These are phyloP conservation scores for Leucosticte australis DNA, from an alignment of 2,113 vertebrate species.

Conservation along the genomic window DNA sequence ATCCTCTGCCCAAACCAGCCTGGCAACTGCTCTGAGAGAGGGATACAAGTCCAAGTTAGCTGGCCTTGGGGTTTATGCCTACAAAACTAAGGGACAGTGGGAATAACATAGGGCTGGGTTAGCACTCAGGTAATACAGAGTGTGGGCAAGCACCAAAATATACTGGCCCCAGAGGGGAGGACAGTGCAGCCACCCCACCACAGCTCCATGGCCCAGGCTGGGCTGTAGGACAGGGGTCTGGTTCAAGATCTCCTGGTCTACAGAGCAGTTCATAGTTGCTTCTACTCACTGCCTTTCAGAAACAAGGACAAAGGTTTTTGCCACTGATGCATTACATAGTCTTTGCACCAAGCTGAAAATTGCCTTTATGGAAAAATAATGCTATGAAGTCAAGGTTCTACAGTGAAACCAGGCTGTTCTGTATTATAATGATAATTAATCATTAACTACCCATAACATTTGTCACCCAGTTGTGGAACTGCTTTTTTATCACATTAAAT, in stretches of 20 bases:
- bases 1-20: background rate
- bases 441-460: constrained; percentile 18
- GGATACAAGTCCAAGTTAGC: background rate
- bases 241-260: background rate
- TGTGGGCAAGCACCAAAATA: background rate
- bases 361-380: background rate
- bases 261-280: background rate
- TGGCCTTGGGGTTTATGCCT: background rate
- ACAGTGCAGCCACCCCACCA: background rate
- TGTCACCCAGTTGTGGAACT: constrained; percentile 8
- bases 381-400: background rate
- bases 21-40: background rate
- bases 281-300: background rate
- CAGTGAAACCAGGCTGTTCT: background rate
- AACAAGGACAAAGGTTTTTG: background rate
- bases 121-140: background rate
- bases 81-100: background rate
- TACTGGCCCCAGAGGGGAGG: too few relatives aligned
- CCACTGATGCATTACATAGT: background rate
- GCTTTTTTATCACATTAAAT: constrained; percentile 28
- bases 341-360: background rate
- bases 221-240: background rate
- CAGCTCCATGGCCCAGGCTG: accelerated
- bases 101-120: background rate
- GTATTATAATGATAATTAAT: constrained; percentile 34